Evolutionary conservation across 2,113 vertebrate genomes (phyloP).

Genomic region (Desmodus rotundus): DNA sequence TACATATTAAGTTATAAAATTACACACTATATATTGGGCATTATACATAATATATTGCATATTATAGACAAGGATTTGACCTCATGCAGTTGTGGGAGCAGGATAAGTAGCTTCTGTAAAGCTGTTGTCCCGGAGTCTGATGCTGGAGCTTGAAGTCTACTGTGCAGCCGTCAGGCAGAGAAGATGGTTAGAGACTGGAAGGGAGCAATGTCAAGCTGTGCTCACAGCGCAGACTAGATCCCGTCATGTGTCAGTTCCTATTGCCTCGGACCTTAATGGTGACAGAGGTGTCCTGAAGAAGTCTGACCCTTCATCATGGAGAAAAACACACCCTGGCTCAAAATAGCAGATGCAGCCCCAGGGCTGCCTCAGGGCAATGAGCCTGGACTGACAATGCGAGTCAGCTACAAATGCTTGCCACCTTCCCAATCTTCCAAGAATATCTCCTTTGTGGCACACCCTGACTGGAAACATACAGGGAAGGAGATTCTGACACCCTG

Average conservation of each 20-base stretch:
- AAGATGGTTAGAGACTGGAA: background rate
- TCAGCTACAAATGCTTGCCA: background rate
- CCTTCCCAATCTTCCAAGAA: background rate
- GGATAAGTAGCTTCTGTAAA: background rate
- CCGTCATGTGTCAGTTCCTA: fast-evolving
- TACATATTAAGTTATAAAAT: background rate
- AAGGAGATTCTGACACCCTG: background rate
- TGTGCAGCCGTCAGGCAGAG: background rate
- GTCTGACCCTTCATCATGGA: background rate
- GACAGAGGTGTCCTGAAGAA: background rate
- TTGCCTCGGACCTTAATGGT: background rate
- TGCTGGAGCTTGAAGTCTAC: background rate
- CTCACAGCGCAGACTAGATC: background rate
- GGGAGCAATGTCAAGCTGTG: too few species aligned
- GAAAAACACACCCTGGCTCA: background rate
- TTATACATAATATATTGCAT: background rate
- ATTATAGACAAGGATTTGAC: background rate
- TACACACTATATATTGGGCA: background rate
- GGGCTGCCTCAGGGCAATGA: background rate
- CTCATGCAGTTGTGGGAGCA: background rate
- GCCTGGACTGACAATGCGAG: fast-evolving
- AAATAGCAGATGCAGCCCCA: background rate
- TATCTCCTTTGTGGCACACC: background rate
- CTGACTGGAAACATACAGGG: background rate
- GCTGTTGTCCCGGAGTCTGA: background rate